A percentile compares a stretch with the other conserved stretches of the same genome.
These are phyloP conservation scores for Megaceryle maxima DNA, from an alignment of 2,113 vertebrate species.

Conservation along the genomic window DNA sequence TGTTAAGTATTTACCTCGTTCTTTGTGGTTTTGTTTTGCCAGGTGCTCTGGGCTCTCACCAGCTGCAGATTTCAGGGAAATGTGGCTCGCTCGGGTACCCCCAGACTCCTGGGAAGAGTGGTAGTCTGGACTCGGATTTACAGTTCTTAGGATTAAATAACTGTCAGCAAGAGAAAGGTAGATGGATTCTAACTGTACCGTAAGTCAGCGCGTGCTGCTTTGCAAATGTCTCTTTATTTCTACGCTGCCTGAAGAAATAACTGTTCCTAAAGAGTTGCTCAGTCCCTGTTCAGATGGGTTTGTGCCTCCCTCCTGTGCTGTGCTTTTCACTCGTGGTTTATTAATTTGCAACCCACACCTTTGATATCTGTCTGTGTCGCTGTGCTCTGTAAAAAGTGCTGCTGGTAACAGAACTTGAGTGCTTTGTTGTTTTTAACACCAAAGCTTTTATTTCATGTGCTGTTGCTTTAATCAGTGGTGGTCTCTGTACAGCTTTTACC, in stretches of 20 bases:
- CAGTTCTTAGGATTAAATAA: constrained; percentile 76
- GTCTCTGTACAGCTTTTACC: not conserved
- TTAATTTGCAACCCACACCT: not conserved
- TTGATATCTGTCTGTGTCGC: not conserved
- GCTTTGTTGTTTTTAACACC: too few species aligned
- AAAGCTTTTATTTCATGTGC: not conserved
- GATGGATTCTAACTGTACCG: not conserved
- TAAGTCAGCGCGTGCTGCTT: not conserved
- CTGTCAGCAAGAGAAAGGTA: constrained; percentile 81
- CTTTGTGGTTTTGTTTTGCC: not conserved
- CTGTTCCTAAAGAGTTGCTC: rapidly evolving
- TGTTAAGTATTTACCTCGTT: not conserved
- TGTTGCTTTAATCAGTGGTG: not conserved
- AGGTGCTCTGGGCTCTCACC: constrained; percentile 72
- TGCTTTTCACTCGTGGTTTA: not conserved
- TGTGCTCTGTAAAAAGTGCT: not conserved
- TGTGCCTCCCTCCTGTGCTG: not conserved
- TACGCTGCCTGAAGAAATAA: not conserved
- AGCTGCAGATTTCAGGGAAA: constrained; percentile 70
- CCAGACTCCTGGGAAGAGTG: constrained; percentile 71
- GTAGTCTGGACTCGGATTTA: constrained; percentile 84
- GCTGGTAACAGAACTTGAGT: not conserved
- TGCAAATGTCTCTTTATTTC: not conserved
- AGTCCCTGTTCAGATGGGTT: rapidly evolving
- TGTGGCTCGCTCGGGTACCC: constrained; percentile 65